Base-by-base conservation (phyloP, 2,888 invertebrate species). In the Caenorhabditis uteleia region DNA sequence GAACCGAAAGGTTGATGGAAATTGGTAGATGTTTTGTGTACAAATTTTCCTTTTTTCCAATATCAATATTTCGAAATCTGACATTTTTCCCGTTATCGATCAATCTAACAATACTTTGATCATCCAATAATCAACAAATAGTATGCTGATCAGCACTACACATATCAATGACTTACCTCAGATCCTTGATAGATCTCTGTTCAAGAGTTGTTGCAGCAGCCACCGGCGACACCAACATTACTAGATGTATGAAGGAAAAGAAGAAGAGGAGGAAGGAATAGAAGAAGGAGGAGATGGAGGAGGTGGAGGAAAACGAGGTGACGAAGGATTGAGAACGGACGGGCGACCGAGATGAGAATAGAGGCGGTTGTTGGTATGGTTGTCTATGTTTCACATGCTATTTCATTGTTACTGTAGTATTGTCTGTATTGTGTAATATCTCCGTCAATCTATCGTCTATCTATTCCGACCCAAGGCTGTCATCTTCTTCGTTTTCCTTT, bases 131-230 rank as follows among this genome's bases (percentile, higher is more conserved):
- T n/a, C n/a, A n/a, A n/a, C n/a, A n/a, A n/a, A n/a, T n/a, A n/a
- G n/a, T n/a, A n/a, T n/a, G n/a, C n/a, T n/a, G n/a, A n/a, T n/a
- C n/a, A n/a, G n/a, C n/a, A n/a, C n/a, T n/a, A n/a, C n/a, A n/a
- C n/a, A n/a, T n/a, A n/a, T n/a, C n/a, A n/a, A n/a, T 34, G 8
- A n/a, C 50, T 25, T 42, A 72, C 72, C 72, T 67, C 38, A 72
- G 58, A 47, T 72, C 67, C 12, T 54, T 47, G 40, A 72, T 60
- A 38, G 66, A 60, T 42, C 65, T 59, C 43, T 56, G 49, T 61
- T 68, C 70, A 42, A 29, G 21, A 18, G 54, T 33, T 23, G 47
- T 49, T 34, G 64, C 48, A 44, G 53, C 40, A 33, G 64, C 57
- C 43, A 57, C 57, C 53, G 64, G 64, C 21, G 64, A 53, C 57